These are phyloP conservation scores for Dromiciops gliroides DNA, from an alignment of 2,113 vertebrate species.

Conservation along the genomic window DNA sequence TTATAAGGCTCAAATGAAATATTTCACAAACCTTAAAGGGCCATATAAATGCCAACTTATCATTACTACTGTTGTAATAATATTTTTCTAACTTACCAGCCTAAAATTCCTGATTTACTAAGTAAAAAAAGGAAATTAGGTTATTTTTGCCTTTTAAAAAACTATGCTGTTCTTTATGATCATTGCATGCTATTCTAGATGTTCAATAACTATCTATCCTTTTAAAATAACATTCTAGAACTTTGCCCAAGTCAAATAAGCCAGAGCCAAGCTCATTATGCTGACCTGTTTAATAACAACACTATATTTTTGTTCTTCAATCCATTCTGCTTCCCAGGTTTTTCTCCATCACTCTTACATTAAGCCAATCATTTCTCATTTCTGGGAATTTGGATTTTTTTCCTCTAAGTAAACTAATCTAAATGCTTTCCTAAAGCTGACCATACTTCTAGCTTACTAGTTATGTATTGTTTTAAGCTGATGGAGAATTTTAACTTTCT, in stretches of 20 bases:
- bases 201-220: neutral
- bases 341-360: neutral
- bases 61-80: neutral
- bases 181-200: neutral
- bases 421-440: neutral
- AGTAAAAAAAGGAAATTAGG: neutral
- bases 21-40: neutral
- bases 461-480: neutral
- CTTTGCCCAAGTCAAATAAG: neutral
- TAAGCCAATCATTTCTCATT: neutral
- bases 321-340: neutral
- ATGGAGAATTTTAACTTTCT: neutral
- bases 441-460: neutral
- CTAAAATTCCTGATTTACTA: neutral
- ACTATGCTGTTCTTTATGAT: neutral
- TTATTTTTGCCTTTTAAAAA: neutral
- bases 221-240: neutral
- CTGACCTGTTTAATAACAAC: neutral
- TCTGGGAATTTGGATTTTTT: neutral
- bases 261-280: neutral
- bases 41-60: neutral
- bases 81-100: neutral
- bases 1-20: neutral
- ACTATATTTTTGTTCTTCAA: neutral
- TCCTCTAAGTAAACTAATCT: neutral